These are phyloP conservation scores for Harpalus rufipes DNA, from an alignment of 2,888 invertebrate species.

Conservation along the genomic window DNA sequence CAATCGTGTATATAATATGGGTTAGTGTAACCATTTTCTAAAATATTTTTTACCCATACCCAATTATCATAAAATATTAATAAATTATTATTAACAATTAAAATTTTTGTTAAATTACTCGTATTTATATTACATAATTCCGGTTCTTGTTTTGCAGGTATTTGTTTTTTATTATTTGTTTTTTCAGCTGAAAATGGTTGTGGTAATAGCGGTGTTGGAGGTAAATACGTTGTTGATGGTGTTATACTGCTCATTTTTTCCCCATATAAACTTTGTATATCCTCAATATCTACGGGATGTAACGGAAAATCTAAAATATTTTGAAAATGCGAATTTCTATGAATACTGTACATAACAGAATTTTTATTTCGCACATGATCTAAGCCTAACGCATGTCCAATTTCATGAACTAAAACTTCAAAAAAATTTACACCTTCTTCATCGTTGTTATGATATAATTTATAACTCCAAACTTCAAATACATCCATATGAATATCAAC, in stretches of 20 bases:
- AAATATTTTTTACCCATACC: slow-evolving; percentile 3
- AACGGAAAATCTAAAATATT: too few relatives aligned
- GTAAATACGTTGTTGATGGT: not conserved
- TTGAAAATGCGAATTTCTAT: too few relatives aligned
- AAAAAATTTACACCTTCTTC: not conserved
- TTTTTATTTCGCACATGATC: too few relatives aligned
- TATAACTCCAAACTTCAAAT: slow-evolving; percentile 4
- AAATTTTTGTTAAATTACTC: not conserved
- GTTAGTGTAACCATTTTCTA: not conserved
- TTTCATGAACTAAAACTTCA: slow-evolving; percentile 7
- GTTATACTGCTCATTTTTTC: too few relatives aligned
- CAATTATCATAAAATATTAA: not conserved
- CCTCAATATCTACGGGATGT: too few relatives aligned
- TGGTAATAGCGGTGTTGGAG: too few relatives aligned
- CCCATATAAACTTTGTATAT: too few relatives aligned
- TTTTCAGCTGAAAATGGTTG: not conserved
- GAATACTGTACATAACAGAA: too few relatives aligned
- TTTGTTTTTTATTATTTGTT: not conserved
- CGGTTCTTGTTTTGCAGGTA: not conserved
- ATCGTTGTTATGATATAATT: not conserved
- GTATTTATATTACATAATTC: not conserved
- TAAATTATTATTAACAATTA: not conserved
- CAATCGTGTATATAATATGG: not conserved
- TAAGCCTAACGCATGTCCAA: not conserved
- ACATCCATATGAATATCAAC: slow-evolving; percentile 13